Base-by-base conservation (phyloP, 2,888 invertebrate genomes). In the Lasioglossum pauxillum region DNA sequence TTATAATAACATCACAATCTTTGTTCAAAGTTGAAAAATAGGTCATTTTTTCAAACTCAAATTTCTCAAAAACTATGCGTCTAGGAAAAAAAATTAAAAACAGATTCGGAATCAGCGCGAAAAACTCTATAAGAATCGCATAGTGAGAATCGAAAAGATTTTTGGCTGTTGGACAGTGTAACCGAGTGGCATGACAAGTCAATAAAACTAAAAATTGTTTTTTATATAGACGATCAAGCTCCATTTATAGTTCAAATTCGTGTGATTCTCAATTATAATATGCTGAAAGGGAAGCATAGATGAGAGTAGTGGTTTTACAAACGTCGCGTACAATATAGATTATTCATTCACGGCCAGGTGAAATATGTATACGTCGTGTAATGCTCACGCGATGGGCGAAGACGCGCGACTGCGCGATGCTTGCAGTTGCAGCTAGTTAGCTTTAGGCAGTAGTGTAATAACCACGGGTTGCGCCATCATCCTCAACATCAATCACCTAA, bases 361-460 rank as follows among this genome's bases (percentile, higher is more conserved):
- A 67, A 27, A 57, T 23, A 64, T 67, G 67, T 35, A 72, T 12
- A 19, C 19, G 27, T 60, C 44, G 23, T 75, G 75, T n/a, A 31
- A 75, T 86, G 74, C 12, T 84, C 46, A 41, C 41, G 77, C 79
- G 41, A 74, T 79, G 83, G 60, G 77, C 80, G 75, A 57, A 53
- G 64, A 72, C 72, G 53, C 49, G 77, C 78, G 85, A 82, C 82
- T 84, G 84, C 84, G 89, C 86, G 83, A 49, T 75, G 82, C 84
- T 35, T 12, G 67, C 19, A 64, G 5, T 64, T 31, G 60, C 60
- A 31, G 10, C 19, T 41, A 75, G 19, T 23, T 73, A 74, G n/a
- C 41, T 67, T 49, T 80, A 72, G 31, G 8, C 86, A 88, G 84
- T 76, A 27, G 19, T 74, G 86, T 88, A 83, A 1, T 46, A 27